Base-by-base conservation (phyloP, 1,140 invertebrate species). In the Caerostris darwini region DNA sequence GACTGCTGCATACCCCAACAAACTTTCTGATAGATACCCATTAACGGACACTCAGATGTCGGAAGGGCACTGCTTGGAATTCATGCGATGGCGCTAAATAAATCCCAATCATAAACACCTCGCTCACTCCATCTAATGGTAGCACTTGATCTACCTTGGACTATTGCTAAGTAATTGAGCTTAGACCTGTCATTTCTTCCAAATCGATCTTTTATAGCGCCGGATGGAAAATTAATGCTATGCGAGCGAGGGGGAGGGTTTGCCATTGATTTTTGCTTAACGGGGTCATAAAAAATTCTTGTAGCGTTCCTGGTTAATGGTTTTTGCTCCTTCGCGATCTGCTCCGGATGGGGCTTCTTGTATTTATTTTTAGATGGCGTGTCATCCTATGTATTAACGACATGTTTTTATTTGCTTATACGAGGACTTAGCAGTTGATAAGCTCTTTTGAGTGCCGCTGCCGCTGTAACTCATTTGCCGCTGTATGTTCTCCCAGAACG, bases 51-150 rank as follows among this genome's bases (percentile, higher is more conserved):
- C 71, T 77, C 71, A 34, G n/a, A 57, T 87, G 58, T 61, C 85
- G n/a, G 85, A 77, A 50, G 71, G 61, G 17, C 4, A n/a, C 61
- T 67, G 14, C 71, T 71, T 8, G 19, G 67, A 19, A 71, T 71
- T 71, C 67, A 50, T 12, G 71, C 69, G n/a, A 77, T 50, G 81
- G 81, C 58, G 10, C 85, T 87, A 64, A 83, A 83, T 83, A 83
- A 83, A 87, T 87, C 59, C 85, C 85, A 87, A 87, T 87, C 85
- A 87, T 87, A 87, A 87, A 87, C 85, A 87, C 85, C 85, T 87
- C 59, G 34, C 85, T 10, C 34, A 77, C 71, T 77, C 34, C 12
- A 77, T 77, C 10, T 77, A 77, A 77, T 77, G 71, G 71, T 50
- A 19, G 8, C 71, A 50, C 8, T 61, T 64, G 85, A 87, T 87